phyloP scores from a whole-genome alignment of 1,140 invertebrate species.

The Cherax destructor region DNA sequence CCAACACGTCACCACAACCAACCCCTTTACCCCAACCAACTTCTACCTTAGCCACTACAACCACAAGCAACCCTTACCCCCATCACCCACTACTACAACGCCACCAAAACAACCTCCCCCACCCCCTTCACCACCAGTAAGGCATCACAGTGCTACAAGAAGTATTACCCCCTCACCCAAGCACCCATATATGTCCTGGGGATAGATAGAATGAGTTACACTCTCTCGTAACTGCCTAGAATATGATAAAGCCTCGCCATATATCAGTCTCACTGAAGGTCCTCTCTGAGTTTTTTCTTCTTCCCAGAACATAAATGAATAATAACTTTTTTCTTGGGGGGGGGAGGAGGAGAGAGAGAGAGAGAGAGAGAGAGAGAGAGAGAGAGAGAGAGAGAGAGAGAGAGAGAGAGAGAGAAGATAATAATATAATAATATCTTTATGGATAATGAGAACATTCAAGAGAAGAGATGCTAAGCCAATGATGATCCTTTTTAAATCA shows the following conservation, averaged over 20 bases:
- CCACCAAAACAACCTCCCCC: no score
- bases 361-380: neutral
- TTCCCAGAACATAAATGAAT: neutral
- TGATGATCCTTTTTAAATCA: no score
- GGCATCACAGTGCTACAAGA: neutral
- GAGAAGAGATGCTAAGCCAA: no score
- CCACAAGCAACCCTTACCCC: neutral
- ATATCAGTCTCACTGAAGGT: neutral
- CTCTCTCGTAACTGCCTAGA: neutral
- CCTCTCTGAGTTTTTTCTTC: neutral
- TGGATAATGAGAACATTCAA: no score
- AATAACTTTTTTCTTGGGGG: neutral
- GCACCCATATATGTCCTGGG: neutral
- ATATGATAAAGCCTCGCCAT: neutral
- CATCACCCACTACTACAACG: no score
- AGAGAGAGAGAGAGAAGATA: no score
- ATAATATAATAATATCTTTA: no score
- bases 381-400: neutral
- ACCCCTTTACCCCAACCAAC: neutral
- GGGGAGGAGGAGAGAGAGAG: neutral
- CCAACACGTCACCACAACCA: neutral
- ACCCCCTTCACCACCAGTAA: neutral
- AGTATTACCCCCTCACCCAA: neutral
- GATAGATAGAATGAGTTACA: slow-evolving; percentile 1
- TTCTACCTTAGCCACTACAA: neutral